Evolutionary conservation across 2,888 invertebrate genomes (phyloP).

Genomic region (Chloromyia formosa): DNA sequence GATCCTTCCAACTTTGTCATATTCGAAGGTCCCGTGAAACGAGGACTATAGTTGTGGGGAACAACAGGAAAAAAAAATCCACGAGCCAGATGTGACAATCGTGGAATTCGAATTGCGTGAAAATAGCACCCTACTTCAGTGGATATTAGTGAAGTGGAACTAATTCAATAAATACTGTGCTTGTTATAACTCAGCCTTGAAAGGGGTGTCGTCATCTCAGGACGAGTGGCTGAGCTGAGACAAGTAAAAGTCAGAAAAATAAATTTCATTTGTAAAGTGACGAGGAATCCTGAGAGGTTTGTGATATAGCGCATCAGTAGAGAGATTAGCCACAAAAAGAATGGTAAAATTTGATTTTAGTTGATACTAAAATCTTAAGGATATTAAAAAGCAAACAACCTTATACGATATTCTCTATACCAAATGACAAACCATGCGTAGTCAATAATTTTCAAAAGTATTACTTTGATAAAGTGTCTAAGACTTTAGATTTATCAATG

Average conservation of each 20-base stretch:
- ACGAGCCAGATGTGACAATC: background rate
- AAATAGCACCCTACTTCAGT: background rate
- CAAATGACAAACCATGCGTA: no score
- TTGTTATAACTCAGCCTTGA: slow-evolving; percentile 8
- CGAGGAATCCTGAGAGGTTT: no score
- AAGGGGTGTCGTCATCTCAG: background rate
- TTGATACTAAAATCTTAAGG: no score
- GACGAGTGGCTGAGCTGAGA: background rate
- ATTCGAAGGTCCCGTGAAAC: background rate
- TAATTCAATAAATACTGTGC: slow-evolving; percentile 29
- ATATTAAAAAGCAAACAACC: no score
- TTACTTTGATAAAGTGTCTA: no score
- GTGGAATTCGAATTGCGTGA: background rate
- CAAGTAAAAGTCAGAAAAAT: background rate
- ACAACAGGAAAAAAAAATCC: background rate
- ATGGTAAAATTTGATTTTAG: no score
- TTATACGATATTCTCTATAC: no score
- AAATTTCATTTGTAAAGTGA: background rate
- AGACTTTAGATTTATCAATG: no score
- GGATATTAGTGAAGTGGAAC: slow-evolving; percentile 6
- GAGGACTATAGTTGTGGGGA: background rate
- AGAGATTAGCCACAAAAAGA: no score
- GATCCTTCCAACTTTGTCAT: background rate
- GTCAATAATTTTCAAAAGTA: no score
- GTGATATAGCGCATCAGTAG: no score